Conservation (phyloP, 2,888 invertebrate species). For the Ichneumoninae sp. region DNA sequence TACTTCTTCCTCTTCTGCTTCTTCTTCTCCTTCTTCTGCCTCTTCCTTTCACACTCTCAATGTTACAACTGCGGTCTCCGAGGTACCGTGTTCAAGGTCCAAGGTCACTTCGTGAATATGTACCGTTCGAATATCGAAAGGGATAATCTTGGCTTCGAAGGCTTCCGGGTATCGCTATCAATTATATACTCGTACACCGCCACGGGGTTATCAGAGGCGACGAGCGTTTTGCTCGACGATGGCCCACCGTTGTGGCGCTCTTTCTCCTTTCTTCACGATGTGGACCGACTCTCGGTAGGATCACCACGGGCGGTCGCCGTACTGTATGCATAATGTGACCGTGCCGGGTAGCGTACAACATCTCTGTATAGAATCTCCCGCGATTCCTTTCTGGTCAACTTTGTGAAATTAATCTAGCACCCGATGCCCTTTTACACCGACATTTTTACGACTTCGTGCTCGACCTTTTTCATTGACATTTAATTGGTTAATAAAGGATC, state of each 20-base stretch:
- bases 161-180: slow-evolving; percentile 66
- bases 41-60: slow-evolving; percentile 47
- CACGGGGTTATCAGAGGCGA: slow-evolving; percentile 61
- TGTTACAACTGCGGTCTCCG: slow-evolving; percentile 36
- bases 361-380: slow-evolving; percentile 4
- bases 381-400: not conserved
- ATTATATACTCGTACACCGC: slow-evolving; percentile 56
- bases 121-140: slow-evolving; percentile 65
- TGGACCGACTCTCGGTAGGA: not conserved
- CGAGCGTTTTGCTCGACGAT: slow-evolving; percentile 61
- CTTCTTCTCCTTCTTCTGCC: slow-evolving; percentile 15
- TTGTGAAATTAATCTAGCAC: slow-evolving; percentile 32
- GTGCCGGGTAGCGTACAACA: not conserved
- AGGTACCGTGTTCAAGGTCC: slow-evolving; percentile 61
- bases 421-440: not conserved
- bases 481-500: not conserved
- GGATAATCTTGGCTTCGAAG: slow-evolving; percentile 61
- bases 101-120: slow-evolving; percentile 64
- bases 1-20: not conserved
- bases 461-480: not conserved
- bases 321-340: slow-evolving; percentile 24
- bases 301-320: slow-evolving; percentile 34
- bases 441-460: not conserved
- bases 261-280: slow-evolving; percentile 9
- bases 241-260: slow-evolving; percentile 33